Percentiles rank a stretch among this genome's conserved stretches.
These are phyloP conservation scores for Tribolium castaneum DNA, from an alignment of 1,140 invertebrate species.

Conservation along the genomic window DNA sequence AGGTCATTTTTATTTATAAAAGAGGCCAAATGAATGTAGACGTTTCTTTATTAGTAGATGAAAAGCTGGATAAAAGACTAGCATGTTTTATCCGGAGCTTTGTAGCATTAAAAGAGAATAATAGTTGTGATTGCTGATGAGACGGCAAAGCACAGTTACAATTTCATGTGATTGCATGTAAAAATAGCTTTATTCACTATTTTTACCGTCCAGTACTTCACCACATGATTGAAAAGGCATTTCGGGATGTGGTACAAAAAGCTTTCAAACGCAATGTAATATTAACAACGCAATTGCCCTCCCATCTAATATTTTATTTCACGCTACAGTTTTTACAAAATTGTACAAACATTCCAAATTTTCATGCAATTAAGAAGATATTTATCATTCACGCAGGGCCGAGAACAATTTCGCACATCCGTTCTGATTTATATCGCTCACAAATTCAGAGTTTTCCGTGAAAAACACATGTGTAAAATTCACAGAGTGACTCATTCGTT, in stretches of 20 bases:
- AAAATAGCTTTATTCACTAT: not conserved
- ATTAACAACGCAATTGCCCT: too few relatives aligned
- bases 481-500: conserved; percentile 8
- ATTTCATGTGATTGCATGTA: not conserved
- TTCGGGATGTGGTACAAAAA: too few relatives aligned
- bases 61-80: not conserved
- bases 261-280: too few relatives aligned
- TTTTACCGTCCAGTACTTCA: too few relatives aligned
- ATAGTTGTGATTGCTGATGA: not conserved
- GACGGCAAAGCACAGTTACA: not conserved
- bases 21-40: too few relatives aligned
- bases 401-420: not conserved
- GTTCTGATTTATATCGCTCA: conserved; percentile 6
- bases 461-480: conserved; percentile 21
- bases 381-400: not conserved
- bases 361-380: not conserved
- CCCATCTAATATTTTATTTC: too few relatives aligned
- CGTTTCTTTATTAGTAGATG: not conserved
- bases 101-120: not conserved
- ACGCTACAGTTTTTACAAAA: not conserved
- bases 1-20: not conserved
- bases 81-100: not conserved
- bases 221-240: too few relatives aligned
- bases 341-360: not conserved
- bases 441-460: not conserved